Evolutionary conservation across 2,888 invertebrate genomes (phyloP), one percentile per base, ranked within the genome.

Genomic region (Cosmia trapezina): DNA sequence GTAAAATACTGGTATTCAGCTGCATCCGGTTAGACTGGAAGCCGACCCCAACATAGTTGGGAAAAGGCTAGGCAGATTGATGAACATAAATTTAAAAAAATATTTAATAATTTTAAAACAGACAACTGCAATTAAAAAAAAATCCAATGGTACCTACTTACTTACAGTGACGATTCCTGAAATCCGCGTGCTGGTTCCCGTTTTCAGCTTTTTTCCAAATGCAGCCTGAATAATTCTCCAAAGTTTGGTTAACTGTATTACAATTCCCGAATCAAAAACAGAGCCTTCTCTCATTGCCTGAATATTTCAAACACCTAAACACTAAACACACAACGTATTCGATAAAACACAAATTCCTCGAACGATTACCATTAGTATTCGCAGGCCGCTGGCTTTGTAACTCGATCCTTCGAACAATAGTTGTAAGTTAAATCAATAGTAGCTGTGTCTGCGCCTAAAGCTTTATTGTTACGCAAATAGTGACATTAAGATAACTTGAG

Each of bases 401-500:
- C 64, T 51, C 56, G 70, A 80, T 86, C 72, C 70, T 84, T 59
- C 43, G 53, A 76, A 80, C 83, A 80, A 82, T 81, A 73, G 57
- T 69, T 68, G 51, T 73, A 57, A 75, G 53, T 78, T 81, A 73
- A 74, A 73, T 73, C 78, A 80, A 82, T 85, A 77, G 74, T 75
- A 75, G 65, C 75, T 64, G 14, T 83, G 86, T 85, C 78, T 65
- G 59, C 86, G 83, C 81, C 81, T 81, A 76, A 70, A 85, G 70
- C 66, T 87, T 85, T 85, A 87, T 84, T 85, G 84, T 83, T 78
- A 77, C 80, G 74, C 75, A 81, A 83, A 83, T 72, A 75, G 75
- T 76, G 79, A 81, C 83, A 78, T 83, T 84, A 74, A 75, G 79
- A 85, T 85, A 83, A 76, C 67, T 68, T 33, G 17, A 75, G 60